Evolutionary conservation across 1,140 invertebrate species (phyloP), one percentile per base, ranked within the genome.

Genomic region (Zophobas morio): DNA sequence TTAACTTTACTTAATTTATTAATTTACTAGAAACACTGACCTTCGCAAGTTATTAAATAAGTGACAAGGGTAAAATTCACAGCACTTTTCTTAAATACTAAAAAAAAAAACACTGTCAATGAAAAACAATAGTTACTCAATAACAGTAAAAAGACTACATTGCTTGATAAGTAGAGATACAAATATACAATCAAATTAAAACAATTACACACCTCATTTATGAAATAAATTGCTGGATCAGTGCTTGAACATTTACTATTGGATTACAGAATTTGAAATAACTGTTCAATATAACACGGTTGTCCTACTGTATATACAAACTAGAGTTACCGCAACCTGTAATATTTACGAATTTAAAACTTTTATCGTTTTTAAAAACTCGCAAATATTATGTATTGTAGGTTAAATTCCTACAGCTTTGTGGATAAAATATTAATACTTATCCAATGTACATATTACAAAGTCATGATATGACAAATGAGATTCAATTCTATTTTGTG

Each of bases 401-500:
- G 20, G 46, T 37, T 36, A 42, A 36, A n/a, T 53, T 20, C 71
- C 71, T 73, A 73, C 71, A 6, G n/a, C 49, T 63, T 60, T 39
- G 39, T 6, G 39, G 33, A 8, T 66, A 66, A 66, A 66, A 40
- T 66, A 66, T 66, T 40, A 63, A 66, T 66, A 42, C 60, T 66
- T 66, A 66, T 66, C 60, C 40, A 66, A 20, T 63, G 34, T 66
- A 35, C 34, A 35, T 71, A 70, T 56, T 56, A 56, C 20, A 6
- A 72, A 53, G 71, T 73, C 71, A 54, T 73, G 71, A 73, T 73
- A 73, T 73, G 71, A 73, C 71, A 54, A 39, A 40, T 39, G 71
- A 73, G 51, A 73, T 73, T 73, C 71, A 72, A 36, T 51, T 72
- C 35, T 6, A 71, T n/a, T 71, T 53, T 51, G 53, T 54, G 49